Evolutionary conservation across 2,797 vertebrate species (phyloP).

Genomic region (Hyperoplus lanceolatus): DNA sequence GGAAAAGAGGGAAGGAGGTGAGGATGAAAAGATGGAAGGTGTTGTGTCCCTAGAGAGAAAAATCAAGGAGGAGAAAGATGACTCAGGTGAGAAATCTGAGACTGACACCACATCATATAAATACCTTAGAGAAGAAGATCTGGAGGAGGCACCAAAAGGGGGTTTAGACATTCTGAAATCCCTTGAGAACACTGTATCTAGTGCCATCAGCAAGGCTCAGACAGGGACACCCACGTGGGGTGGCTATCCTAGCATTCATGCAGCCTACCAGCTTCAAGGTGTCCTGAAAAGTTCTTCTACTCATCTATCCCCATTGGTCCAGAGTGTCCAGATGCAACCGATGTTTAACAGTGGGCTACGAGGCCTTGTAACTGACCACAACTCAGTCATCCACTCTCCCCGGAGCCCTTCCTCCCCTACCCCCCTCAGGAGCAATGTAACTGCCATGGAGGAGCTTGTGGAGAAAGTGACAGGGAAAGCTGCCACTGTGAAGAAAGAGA

Average conservation of each 20-base stretch:
- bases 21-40: conserved; percentile 86
- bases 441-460: conserved; percentile 98
- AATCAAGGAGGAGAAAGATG: conserved; percentile 96
- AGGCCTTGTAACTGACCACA: conserved; percentile 76
- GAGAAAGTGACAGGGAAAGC: conserved; percentile 99
- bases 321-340: conserved; percentile 95
- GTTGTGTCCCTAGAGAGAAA: conserved; percentile 87
- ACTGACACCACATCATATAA: conserved; percentile 89
- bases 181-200: conserved; percentile 97
- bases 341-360: conserved; percentile 89
- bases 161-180: conserved; percentile 98
- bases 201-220: conserved; percentile 99
- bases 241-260: conserved; percentile 98
- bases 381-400: conserved; percentile 92
- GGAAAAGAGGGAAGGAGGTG: conserved; percentile 88
- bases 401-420: conserved; percentile 93
- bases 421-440: conserved; percentile 96
- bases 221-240: conserved; percentile 98
- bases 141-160: conserved; percentile 94
- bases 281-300: conserved; percentile 88
- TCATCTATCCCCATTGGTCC: conserved; percentile 82
- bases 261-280: conserved; percentile 97
- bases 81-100: conserved; percentile 85
- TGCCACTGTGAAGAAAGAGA: conserved; percentile 88
- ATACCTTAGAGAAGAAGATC: conserved; percentile 98